phyloP scores from a whole-genome alignment of 2,797 vertebrate genomes.

The Lateolabrax maculatus region DNA sequence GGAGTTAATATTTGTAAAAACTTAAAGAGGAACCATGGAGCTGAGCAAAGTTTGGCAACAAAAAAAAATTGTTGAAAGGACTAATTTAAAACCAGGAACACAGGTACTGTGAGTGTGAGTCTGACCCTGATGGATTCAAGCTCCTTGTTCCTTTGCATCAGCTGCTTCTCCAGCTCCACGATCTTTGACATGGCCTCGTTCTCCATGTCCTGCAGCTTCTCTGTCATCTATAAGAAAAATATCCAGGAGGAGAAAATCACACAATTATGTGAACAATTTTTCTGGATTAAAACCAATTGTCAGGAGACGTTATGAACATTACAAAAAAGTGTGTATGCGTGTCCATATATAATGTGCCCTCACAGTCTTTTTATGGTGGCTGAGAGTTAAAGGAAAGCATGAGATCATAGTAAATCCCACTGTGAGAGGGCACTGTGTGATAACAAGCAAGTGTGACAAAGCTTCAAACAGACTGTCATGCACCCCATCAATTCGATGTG shows the following conservation, averaged over 20 bases:
- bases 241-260: conserved; percentile 10
- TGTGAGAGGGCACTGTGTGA: neutral
- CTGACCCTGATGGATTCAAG: conserved; percentile 92
- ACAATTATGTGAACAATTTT: conserved; percentile 7
- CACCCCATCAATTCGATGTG: neutral
- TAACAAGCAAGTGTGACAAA: conserved; percentile 14
- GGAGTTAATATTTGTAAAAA: neutral
- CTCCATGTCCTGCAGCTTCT: conserved; percentile 97
- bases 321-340: neutral
- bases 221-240: conserved; percentile 87
- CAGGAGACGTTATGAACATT: neutral
- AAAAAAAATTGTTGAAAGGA: neutral
- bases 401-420: conserved; percentile 4
- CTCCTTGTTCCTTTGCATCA: conserved; percentile 95
- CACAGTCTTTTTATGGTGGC: neutral
- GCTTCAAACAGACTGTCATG: neutral
- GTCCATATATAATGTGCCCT: neutral
- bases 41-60: neutral
- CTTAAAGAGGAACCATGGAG: neutral
- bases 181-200: conserved; percentile 98
- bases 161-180: conserved; percentile 96
- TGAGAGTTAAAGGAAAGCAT: neutral
- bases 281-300: neutral
- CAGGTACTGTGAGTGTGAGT: neutral
- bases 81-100: neutral